A percentile compares a stretch with the other conserved stretches of the same genome.
These are phyloP conservation scores for Smithornis capensis DNA, from an alignment of 2,113 vertebrate genomes.

Conservation along the genomic window DNA sequence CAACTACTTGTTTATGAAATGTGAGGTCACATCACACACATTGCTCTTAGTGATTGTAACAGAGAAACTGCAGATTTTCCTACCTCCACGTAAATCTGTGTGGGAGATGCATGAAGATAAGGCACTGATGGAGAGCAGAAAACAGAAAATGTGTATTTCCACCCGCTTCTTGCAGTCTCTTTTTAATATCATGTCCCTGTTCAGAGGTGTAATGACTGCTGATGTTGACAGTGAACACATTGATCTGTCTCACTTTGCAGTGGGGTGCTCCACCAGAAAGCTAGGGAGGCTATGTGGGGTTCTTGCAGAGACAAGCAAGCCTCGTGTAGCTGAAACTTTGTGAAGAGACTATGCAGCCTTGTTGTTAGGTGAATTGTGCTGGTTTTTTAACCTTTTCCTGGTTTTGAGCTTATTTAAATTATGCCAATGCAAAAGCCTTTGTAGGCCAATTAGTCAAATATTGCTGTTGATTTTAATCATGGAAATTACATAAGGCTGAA, in stretches of 20 bases:
- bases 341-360: background rate
- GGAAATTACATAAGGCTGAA: conserved; percentile 48
- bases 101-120: background rate
- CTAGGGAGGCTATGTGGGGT: background rate
- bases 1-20: background rate
- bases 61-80: background rate
- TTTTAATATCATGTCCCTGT: fast-evolving
- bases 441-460: conserved; percentile 58
- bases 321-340: background rate
- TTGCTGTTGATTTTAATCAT: conserved; percentile 62
- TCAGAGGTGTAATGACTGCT: background rate
- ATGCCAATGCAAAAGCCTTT: conserved; percentile 33
- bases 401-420: conserved; percentile 52
- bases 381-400: background rate
- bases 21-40: background rate
- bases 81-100: background rate
- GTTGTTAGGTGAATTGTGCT: background rate
- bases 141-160: background rate
- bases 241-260: background rate
- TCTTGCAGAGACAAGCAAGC: background rate
- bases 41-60: background rate
- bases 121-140: background rate
- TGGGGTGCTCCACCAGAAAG: background rate
- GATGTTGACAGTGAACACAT: background rate
- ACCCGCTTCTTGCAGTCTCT: background rate